Conservation (phyloP, 1,140 invertebrate genomes). For the Anoplophora glabripennis region DNA sequence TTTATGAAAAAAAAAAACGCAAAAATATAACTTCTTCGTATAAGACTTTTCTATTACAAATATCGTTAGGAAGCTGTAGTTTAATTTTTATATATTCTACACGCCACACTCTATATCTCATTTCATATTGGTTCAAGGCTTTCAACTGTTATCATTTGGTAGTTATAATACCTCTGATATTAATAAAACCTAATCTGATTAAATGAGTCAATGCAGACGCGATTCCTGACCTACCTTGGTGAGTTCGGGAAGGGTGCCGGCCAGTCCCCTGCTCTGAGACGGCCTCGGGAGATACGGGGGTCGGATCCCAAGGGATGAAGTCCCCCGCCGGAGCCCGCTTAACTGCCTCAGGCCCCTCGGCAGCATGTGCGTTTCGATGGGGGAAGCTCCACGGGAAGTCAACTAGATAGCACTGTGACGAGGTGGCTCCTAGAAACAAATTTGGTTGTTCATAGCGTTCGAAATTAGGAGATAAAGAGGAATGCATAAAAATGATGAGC, state of each 20-base stretch:
- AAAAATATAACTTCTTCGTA: too few species aligned
- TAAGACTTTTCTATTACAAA: too few species aligned
- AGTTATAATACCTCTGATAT: neutral
- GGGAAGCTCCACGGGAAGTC: neutral
- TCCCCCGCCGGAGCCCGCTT: conserved; percentile 11
- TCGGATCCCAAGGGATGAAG: conserved; percentile 19
- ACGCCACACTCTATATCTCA: too few species aligned
- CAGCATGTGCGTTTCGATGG: conserved; percentile 13
- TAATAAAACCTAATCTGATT: neutral
- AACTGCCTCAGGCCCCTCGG: conserved; percentile 24
- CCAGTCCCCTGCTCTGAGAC: conserved; percentile 15
- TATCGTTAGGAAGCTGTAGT: too few species aligned
- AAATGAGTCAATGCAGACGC: neutral
- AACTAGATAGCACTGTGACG: too few species aligned
- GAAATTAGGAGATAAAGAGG: too few species aligned
- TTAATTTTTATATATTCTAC: too few species aligned
- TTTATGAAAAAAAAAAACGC: too few species aligned
- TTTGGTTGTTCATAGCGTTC: too few species aligned
- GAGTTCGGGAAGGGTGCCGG: conserved; percentile 20
- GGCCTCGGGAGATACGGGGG: conserved; percentile 7
- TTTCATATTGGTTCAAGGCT: too few species aligned
- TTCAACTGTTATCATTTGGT: neutral
- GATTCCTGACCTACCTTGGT: conserved; percentile 26
- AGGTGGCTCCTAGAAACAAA: too few species aligned
- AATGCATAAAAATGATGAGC: too few species aligned